Percentiles rank a stretch among this genome's conserved stretches.
phyloP scores from a whole-genome alignment of 2,797 vertebrate species.

The Hydrophis major region DNA sequence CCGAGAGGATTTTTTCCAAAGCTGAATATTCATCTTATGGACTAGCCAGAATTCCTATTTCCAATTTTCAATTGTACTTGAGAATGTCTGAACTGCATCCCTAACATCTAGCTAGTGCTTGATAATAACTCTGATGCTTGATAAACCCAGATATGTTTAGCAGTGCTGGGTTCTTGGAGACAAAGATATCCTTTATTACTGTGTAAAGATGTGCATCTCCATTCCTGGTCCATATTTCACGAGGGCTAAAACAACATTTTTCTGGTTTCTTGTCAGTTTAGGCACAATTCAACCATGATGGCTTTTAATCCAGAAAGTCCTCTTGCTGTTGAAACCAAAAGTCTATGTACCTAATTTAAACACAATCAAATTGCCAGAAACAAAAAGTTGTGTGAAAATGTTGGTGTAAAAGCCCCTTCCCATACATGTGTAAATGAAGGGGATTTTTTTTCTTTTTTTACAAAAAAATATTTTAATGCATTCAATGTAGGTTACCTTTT shows the following conservation, averaged over 20 bases:
- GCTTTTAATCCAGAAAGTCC: not conserved
- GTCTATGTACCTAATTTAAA: not conserved
- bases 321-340: not conserved
- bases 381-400: accelerated
- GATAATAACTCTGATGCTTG: not conserved
- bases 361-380: not conserved
- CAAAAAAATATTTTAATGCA: not conserved
- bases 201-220: not conserved
- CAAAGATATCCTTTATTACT: not conserved
- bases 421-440: accelerated
- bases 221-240: too few species aligned
- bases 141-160: not conserved
- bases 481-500: not conserved
- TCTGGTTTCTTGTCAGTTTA: not conserved
- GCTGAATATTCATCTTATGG: constrained; percentile 42
- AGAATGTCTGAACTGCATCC: not conserved
- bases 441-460: constrained; percentile 3
- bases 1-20: not conserved
- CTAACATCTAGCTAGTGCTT: not conserved
- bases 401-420: not conserved
- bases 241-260: not conserved
- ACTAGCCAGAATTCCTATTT: constrained; percentile 44
- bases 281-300: not conserved
- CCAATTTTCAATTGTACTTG: not conserved
- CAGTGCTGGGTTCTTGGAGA: not conserved